Evolutionary conservation across 2,113 vertebrate species (phyloP).

Genomic region (Emydocephalus ijimae): DNA sequence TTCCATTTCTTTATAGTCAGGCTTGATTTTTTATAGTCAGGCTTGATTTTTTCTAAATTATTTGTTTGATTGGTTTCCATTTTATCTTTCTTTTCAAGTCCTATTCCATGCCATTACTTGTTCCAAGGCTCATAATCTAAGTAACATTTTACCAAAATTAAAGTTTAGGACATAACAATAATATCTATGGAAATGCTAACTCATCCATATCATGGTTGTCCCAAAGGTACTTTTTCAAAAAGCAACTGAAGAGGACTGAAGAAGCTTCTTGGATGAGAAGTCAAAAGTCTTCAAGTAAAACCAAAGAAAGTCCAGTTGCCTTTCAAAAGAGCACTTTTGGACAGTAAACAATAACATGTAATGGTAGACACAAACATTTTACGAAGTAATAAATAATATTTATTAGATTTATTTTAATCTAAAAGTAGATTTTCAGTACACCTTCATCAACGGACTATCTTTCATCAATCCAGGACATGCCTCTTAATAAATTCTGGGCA

Average conservation of each 20-base stretch:
- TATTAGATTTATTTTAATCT: background rate
- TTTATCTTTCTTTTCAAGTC: background rate
- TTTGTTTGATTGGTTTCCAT: background rate
- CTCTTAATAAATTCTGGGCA: background rate
- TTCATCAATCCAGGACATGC: background rate
- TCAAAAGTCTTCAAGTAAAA: background rate
- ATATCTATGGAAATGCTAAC: background rate
- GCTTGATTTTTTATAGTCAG: background rate
- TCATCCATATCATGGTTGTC: background rate
- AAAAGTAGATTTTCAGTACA: background rate
- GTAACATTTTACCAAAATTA: background rate
- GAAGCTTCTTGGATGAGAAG: background rate
- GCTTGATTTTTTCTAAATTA: background rate
- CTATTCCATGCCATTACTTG: background rate
- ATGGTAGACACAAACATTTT: background rate
- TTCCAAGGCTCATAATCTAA: background rate
- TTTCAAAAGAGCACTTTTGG: background rate
- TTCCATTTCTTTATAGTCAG: background rate
- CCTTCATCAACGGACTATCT: background rate
- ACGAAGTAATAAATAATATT: background rate
- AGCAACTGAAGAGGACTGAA: background rate
- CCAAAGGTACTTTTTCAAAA: background rate
- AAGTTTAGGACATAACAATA: background rate
- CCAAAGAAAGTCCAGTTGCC: background rate
- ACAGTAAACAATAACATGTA: background rate